Percentiles rank a stretch among this genome's conserved stretches.
Conservation (phyloP, 2,113 vertebrate genomes). For the Vimba vimba region DNA sequence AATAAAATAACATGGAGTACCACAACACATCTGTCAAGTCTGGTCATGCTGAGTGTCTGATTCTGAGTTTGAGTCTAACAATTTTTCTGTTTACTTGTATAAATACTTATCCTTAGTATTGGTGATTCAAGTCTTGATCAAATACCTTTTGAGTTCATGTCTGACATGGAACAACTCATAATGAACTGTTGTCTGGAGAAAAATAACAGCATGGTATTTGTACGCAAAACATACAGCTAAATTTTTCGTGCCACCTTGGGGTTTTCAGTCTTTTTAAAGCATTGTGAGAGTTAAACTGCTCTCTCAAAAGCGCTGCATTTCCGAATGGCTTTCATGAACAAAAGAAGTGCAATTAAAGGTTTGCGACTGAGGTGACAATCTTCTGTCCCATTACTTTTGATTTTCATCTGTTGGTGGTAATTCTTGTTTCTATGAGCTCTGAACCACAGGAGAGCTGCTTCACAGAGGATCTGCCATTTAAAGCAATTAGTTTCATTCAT, state of each 20-base stretch:
- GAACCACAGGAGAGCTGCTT: slow-evolving; percentile 57
- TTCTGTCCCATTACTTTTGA: slow-evolving; percentile 62
- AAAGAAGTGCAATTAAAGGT: slow-evolving; percentile 57
- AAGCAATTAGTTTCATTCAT: slow-evolving; percentile 59
- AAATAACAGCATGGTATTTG: slow-evolving; percentile 39
- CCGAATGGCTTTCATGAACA: slow-evolving; percentile 58
- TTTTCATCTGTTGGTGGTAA: slow-evolving; percentile 61
- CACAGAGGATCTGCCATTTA: slow-evolving; percentile 55
- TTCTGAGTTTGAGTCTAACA: not conserved
- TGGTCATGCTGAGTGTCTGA: no score
- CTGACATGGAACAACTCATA: not conserved
- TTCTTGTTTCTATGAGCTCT: slow-evolving; percentile 55
- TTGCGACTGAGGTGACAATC: slow-evolving; percentile 52
- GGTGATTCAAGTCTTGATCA: slow-evolving; percentile 58
- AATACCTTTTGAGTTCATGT: not conserved
- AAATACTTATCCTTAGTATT: slow-evolving; percentile 49
- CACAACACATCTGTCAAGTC: not conserved
- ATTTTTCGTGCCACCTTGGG: slow-evolving; percentile 23
- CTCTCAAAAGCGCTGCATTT: slow-evolving; percentile 41
- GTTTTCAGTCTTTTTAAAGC: slow-evolving; percentile 10
- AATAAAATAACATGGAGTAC: not conserved
- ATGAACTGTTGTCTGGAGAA: not conserved
- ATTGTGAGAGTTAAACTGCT: slow-evolving; percentile 52
- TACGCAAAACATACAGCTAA: not conserved
- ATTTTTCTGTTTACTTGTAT: not conserved